phyloP scores from a whole-genome alignment of 2,113 vertebrate species.

The Nyctibius bracteatus region DNA sequence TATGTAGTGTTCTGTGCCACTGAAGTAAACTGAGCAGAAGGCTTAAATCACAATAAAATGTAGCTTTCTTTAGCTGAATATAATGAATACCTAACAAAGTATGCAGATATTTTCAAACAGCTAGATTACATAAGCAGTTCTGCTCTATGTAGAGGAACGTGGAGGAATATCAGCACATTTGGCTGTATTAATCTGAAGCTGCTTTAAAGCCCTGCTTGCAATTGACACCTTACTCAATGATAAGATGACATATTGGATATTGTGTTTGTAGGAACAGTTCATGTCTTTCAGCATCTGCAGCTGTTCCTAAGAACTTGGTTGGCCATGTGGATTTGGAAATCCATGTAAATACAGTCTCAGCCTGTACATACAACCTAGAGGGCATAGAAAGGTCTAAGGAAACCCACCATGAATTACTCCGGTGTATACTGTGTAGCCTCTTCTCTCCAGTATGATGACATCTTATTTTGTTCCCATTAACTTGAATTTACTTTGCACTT shows the following conservation, averaged over 20 bases:
- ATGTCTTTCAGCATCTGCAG: background rate
- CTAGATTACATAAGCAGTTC: background rate
- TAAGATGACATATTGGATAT: background rate
- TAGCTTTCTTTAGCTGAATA: background rate
- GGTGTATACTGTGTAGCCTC: fast-evolving
- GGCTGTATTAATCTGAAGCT: background rate
- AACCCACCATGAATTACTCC: background rate
- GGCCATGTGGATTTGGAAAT: background rate
- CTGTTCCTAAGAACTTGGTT: background rate
- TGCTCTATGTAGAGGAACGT: background rate
- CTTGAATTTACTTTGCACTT: background rate
- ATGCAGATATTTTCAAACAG: background rate
- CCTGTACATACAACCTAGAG: background rate
- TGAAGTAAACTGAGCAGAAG: background rate
- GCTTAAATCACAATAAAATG: background rate
- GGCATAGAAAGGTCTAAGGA: background rate
- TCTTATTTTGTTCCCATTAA: background rate
- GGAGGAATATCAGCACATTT: background rate
- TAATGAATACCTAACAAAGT: background rate
- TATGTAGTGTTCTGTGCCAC: background rate
- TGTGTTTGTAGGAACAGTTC: background rate
- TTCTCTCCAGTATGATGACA: background rate
- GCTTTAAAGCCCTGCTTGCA: background rate
- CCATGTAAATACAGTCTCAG: background rate
- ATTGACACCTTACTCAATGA: background rate